Conservation (phyloP, 2,888 invertebrate genomes). For the Lithophane socia region DNA sequence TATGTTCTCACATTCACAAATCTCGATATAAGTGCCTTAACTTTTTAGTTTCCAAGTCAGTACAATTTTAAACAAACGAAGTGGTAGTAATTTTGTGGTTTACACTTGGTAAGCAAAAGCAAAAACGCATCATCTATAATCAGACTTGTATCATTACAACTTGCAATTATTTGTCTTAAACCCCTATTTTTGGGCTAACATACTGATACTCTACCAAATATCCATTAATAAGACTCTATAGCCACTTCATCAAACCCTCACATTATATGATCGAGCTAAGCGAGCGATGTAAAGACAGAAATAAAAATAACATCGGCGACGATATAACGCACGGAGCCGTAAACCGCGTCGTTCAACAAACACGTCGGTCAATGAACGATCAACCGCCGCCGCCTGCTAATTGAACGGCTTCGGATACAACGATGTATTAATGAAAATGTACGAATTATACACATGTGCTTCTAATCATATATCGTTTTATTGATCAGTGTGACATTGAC, state of each 20-base stretch:
- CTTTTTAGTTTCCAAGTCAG: background rate
- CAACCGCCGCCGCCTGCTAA: slow-evolving; percentile 71
- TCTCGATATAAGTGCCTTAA: background rate
- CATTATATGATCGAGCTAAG: slow-evolving; percentile 46
- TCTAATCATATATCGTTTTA: slow-evolving; percentile 33
- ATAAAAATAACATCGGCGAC: slow-evolving; percentile 73
- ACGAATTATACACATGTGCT: slow-evolving; percentile 62
- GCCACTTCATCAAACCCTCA: slow-evolving; percentile 26
- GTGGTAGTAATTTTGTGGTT: background rate
- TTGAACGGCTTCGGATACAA: slow-evolving; percentile 66
- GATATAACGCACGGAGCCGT: slow-evolving; percentile 80
- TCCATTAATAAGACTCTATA: slow-evolving; percentile 23
- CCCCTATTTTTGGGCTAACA: background rate
- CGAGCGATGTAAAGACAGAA: slow-evolving; percentile 62
- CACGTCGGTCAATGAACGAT: slow-evolving; percentile 77
- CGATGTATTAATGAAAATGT: slow-evolving; percentile 62
- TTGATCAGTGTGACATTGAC: slow-evolving; percentile 27
- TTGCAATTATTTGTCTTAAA: background rate
- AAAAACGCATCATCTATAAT: background rate
- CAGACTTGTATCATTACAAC: background rate
- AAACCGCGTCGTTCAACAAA: slow-evolving; percentile 72
- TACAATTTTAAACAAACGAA: background rate
- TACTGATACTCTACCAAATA: background rate
- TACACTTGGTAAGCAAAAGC: background rate
- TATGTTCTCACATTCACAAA: background rate